Percentiles rank a stretch among this genome's conserved stretches.
Conservation (phyloP, 2,797 vertebrate species). For the Platalea minor region DNA sequence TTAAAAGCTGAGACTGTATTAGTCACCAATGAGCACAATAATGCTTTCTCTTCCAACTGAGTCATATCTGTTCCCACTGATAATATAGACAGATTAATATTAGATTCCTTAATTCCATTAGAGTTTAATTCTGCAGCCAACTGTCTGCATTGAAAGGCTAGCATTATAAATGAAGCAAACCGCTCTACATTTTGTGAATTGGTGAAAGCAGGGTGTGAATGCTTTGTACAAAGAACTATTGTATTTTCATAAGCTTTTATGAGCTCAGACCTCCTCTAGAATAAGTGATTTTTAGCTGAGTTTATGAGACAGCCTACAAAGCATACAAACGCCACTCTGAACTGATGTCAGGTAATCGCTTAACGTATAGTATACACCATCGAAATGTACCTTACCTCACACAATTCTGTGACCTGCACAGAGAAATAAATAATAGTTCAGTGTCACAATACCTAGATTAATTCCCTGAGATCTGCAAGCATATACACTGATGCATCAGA, state of each 20-base stretch:
- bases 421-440: background rate
- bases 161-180: background rate
- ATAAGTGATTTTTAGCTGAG: background rate
- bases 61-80: background rate
- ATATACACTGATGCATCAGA: background rate
- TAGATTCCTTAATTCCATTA: conserved; percentile 1
- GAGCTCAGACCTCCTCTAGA: background rate
- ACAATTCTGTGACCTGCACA: background rate
- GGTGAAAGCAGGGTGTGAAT: background rate
- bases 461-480: background rate
- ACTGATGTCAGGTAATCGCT: background rate
- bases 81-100: background rate
- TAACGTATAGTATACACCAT: background rate
- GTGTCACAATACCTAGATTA: background rate
- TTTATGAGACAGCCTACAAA: background rate
- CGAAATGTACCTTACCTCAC: background rate
- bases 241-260: background rate
- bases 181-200: background rate
- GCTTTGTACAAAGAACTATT: background rate
- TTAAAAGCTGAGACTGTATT: conserved; percentile 20
- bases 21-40: background rate
- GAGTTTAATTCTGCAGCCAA: conserved; percentile 5
- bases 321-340: background rate
- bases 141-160: background rate
- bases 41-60: conserved; percentile 21